These are phyloP conservation scores for Glyptemys insculpta DNA, from an alignment of 2,797 vertebrate species.

Conservation along the genomic window DNA sequence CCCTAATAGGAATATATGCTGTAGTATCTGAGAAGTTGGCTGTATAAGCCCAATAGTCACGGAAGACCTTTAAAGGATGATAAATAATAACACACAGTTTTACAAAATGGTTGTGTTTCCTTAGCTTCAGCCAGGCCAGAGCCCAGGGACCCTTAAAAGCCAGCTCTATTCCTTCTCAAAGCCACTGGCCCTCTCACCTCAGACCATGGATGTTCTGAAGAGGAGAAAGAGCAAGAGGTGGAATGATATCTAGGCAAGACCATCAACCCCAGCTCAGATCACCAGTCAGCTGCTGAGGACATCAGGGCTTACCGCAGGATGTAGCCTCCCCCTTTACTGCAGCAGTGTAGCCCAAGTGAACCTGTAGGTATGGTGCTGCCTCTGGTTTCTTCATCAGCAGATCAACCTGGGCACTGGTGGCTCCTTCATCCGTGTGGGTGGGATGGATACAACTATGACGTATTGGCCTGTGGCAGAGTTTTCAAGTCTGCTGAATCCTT, in stretches of 20 bases:
- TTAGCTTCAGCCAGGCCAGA: slow-evolving; percentile 39
- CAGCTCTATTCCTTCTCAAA: neutral
- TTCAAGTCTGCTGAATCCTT: neutral
- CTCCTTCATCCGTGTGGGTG: neutral
- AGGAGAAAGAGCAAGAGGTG: slow-evolving; percentile 40
- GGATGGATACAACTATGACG: neutral
- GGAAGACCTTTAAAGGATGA: slow-evolving; percentile 10
- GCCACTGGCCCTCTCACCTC: neutral
- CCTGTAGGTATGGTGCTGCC: neutral
- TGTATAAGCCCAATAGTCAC: neutral
- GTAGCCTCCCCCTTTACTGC: neutral
- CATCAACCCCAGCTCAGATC: neutral
- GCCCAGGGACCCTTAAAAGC: neutral
- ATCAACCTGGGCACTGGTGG: neutral
- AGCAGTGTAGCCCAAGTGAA: neutral
- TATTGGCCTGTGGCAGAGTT: neutral
- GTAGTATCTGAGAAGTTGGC: neutral
- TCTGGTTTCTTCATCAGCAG: neutral
- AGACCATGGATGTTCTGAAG: fast-evolving
- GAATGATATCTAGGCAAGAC: slow-evolving; percentile 51
- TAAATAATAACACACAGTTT: neutral
- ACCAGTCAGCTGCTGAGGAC: neutral
- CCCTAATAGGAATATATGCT: fast-evolving
- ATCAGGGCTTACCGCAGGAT: neutral
- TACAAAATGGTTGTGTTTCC: slow-evolving; percentile 6